Percentiles rank a stretch among this genome's conserved stretches.
Evolutionary conservation across 2,113 vertebrate species (phyloP).

Genomic region (Loxodonta africana): DNA sequence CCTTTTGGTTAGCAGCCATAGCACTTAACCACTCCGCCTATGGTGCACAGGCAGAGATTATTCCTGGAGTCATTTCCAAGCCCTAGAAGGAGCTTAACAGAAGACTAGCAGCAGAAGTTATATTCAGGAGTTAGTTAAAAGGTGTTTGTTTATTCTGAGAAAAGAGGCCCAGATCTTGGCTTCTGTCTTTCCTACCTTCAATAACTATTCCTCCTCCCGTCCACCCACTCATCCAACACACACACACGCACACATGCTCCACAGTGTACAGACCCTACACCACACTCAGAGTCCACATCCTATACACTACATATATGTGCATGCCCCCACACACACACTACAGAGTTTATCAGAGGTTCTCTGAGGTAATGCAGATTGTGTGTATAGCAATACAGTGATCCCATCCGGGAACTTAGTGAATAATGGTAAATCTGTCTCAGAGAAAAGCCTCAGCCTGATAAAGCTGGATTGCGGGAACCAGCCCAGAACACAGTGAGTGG

Average conservation of each 20-base stretch:
- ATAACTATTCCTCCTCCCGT: rapidly evolving
- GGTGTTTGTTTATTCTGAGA: background rate
- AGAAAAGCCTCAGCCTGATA: background rate
- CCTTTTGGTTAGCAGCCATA: too few species aligned
- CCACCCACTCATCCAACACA: background rate
- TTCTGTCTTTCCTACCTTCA: background rate
- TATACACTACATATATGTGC: too few species aligned
- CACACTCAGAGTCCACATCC: too few species aligned
- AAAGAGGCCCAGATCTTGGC: background rate
- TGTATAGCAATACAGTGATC: background rate
- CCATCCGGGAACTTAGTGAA: conserved; percentile 5
- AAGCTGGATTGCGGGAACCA: conserved; percentile 23
- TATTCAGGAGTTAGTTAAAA: background rate
- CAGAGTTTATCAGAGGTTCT: background rate
- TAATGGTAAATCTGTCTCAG: background rate
- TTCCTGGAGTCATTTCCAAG: background rate
- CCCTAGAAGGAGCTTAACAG: background rate
- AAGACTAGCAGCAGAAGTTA: background rate
- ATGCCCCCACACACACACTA: background rate
- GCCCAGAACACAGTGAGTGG: background rate
- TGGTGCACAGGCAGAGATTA: background rate
- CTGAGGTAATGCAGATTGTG: background rate
- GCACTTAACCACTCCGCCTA: too few species aligned
- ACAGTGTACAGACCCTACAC: too few species aligned
- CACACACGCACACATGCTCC: background rate